Evolutionary conservation across 1,140 invertebrate genomes (phyloP), one percentile per base, ranked within the genome.

Genomic region (Goniozus legneri): DNA sequence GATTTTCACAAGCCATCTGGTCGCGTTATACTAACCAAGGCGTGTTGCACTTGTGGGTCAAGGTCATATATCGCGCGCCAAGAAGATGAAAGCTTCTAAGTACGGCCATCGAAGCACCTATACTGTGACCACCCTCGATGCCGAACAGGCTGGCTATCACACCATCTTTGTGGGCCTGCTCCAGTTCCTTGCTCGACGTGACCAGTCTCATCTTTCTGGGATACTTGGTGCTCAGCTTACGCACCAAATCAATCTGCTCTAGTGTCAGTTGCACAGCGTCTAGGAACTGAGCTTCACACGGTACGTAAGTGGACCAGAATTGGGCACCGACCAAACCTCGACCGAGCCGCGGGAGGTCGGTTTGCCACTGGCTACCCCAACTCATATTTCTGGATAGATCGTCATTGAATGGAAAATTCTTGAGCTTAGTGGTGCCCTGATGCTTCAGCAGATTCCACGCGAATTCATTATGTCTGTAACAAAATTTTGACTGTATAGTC

Each of bases 241-340:
- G 81, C 33, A 92, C 89, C 24, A 90, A 80, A 67, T 92, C 89
- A 44, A 91, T 86, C 67, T 92, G 89, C 60, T 91, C 89, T 38
- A 92, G 69, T 2, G 87, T 87, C 31, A 87, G 71, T 60, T 89
- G 85, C 2, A 91, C 87, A 0, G 88, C 86, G 58, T 91, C 87
- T 44, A 86, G 81, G 64, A 86, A 83, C 64, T 92, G 89, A 2
- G 88, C 82, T 44, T 84, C 83, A 67, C 92, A 95, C 0, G 87
- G 86, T 0, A 90, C 89, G 66, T 93, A 95, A 0, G 88, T 88
- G 0, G 89, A 91, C 91, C 91, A 95, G 69, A 94, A 93, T 84
- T 92, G 83, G 3, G 78, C 82, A 7, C 80, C 81, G 2, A 84
- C 70, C 41, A 76, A 75, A 2, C 82, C 82, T 36, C 75, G 58